Conservation (phyloP, 2,888 invertebrate species). For the Euplagia quadripunctaria region DNA sequence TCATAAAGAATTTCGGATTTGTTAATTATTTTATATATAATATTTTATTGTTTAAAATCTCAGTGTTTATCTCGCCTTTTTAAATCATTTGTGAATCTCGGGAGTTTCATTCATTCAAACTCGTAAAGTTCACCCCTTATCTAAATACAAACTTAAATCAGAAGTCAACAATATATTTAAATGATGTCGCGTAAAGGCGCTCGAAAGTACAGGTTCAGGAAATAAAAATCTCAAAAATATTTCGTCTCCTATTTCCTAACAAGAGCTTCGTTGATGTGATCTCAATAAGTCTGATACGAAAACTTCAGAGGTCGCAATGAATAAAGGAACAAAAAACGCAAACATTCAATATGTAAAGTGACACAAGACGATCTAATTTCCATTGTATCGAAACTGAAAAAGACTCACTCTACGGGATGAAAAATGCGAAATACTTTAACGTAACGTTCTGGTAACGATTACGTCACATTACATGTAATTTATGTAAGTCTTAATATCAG, state of each 20-base stretch:
- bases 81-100: neutral
- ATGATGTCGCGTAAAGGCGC: constrained; percentile 30
- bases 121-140: constrained; percentile 15
- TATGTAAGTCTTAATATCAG: constrained; percentile 35
- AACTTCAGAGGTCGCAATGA: constrained; percentile 45
- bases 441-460: constrained; percentile 31
- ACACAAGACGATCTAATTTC: constrained; percentile 53
- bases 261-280: constrained; percentile 47
- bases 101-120: neutral
- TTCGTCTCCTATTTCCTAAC: constrained; percentile 39
- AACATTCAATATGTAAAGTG: constrained; percentile 48
- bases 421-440: constrained; percentile 34
- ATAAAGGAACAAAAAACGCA: constrained; percentile 46
- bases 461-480: constrained; percentile 37
- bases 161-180: constrained; percentile 47
- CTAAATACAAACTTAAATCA: constrained; percentile 39
- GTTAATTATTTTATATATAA: neutral
- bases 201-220: constrained; percentile 26
- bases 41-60: neutral
- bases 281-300: constrained; percentile 50
- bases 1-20: neutral
- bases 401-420: constrained; percentile 35
- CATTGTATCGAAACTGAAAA: constrained; percentile 46
- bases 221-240: constrained; percentile 47
- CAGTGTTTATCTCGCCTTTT: neutral